A percentile compares a stretch with the other conserved stretches of the same genome.
Evolutionary conservation across 2,113 vertebrate genomes (phyloP).

Genomic region (Synchiropus splendidus): DNA sequence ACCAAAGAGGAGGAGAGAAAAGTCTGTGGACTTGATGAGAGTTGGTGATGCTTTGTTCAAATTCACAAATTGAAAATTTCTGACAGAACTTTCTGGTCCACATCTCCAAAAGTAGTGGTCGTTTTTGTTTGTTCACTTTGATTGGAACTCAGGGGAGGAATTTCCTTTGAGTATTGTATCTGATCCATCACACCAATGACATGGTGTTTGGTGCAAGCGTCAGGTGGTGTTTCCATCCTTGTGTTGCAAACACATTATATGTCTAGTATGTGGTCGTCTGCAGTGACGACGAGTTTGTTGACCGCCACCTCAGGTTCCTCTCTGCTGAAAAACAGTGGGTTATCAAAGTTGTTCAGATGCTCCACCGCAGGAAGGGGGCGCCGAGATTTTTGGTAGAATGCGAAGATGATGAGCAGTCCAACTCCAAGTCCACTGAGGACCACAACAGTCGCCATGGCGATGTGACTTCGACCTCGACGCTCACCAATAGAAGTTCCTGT

Average conservation of each 20-base stretch:
- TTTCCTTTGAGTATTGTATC: no score
- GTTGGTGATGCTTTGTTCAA: no score
- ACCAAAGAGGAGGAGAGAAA: no score
- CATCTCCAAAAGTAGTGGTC: no score
- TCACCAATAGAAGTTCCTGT: accelerated
- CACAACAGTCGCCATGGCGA: slow-evolving; percentile 10
- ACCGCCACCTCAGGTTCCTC: slow-evolving; percentile 1
- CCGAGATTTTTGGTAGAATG: slow-evolving; percentile 18
- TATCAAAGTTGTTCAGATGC: slow-evolving; percentile 16
- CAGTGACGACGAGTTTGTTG: slow-evolving; percentile 1
- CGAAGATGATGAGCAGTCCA: not conserved
- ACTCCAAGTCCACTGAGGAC: slow-evolving; percentile 5
- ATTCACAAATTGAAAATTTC: no score
- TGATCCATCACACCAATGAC: no score
- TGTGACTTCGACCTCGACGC: slow-evolving; percentile 16
- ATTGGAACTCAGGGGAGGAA: no score
- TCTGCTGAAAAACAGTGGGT: slow-evolving; percentile 26
- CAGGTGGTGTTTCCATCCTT: no score
- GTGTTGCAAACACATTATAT: not conserved
- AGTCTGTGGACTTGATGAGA: no score
- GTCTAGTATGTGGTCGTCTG: slow-evolving; percentile 1
- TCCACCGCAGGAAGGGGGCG: not conserved
- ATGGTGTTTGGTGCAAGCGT: no score
- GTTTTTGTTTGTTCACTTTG: no score
- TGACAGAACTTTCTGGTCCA: no score